Evolutionary conservation across 2,113 vertebrate genomes (phyloP), one percentile per base, ranked within the genome.

Genomic region (Rhinoptilus africanus): DNA sequence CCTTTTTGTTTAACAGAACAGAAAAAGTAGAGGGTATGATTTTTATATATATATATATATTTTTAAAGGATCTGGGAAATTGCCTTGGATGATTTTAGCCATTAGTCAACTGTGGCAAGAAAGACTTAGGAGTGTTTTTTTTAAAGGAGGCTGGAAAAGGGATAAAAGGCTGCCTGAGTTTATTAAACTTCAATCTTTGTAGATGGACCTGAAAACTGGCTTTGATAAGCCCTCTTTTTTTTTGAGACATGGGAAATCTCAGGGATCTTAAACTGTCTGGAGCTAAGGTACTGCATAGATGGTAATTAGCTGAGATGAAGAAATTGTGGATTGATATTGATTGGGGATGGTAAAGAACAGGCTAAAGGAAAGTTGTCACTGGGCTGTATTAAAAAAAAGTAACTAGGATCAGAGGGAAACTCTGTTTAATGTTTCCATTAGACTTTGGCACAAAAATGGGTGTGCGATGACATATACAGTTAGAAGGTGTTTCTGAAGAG

Each of bases 131-230:
- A 17, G 9, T 59, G 3, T 23, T 39, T 64, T 64, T 72, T 53
- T 85, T 37, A 39, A 71, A 48, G 19, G 28, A 74, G 47, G 12
- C 6, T 81, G n/a, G 30, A 87, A 81, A 84, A 81, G 8, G 43
- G n/a, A 86, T 80, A 47, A 62, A 92, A 88, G 68, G 21, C 57
- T 76, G 34, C 26, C 43, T n/a, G 63, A 83, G 20, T 73, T 94
- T 86, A 80, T 80, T 64, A 91, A 64, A 76, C 54, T 47, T n/a
- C 73, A 75, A 69, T 69, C 67, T 80, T 69, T 34, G 18, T 35
- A 69, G 59, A 69, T 30, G 10, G 84, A 53, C 13, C 30, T 48
- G 24, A 80, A 30, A 76, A 64, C 8, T 23, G 19, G 37, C 34
- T 66, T 67, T 51, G 34, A 14, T 43, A 56, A 87, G 6, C 9